Percentiles rank a stretch among this genome's conserved stretches.
Evolutionary conservation across 2,113 vertebrate genomes (phyloP).

Genomic region (Origma solitaria): DNA sequence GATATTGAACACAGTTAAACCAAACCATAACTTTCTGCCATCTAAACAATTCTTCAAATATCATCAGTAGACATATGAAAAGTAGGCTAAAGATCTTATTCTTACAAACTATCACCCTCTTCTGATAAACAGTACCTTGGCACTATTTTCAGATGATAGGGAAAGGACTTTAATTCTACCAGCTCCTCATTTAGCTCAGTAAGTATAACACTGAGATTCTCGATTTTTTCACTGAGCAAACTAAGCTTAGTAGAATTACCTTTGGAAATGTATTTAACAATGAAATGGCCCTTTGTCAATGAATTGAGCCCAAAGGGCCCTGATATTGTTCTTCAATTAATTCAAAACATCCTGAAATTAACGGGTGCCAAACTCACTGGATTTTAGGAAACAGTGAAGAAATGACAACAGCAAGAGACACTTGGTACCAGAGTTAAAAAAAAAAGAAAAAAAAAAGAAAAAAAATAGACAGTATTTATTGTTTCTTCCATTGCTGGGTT

Average conservation of each 20-base stretch:
- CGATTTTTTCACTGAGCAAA: rapidly evolving
- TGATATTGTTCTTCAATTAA: not conserved
- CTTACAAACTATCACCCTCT: not conserved
- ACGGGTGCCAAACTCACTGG: not conserved
- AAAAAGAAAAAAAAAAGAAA: not conserved
- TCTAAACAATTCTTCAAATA: not conserved
- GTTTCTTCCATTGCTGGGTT: not conserved
- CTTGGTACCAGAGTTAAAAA: not conserved
- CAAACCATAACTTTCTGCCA: not conserved
- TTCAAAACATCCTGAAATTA: not conserved
- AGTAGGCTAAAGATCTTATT: not conserved
- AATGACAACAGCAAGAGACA: not conserved
- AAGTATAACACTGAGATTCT: not conserved
- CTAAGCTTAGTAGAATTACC: not conserved
- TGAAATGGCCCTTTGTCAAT: not conserved
- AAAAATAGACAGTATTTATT: not conserved
- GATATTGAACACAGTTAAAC: not conserved
- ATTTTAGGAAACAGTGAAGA: not conserved
- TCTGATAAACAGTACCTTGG: not conserved
- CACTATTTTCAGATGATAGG: not conserved
- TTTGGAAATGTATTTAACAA: not conserved
- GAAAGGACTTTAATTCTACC: not conserved
- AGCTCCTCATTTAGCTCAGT: not conserved
- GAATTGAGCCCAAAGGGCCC: not conserved
- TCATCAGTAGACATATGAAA: not conserved